phyloP scores from a whole-genome alignment of 2,888 invertebrate species.

The Leptopilina syphax region DNA sequence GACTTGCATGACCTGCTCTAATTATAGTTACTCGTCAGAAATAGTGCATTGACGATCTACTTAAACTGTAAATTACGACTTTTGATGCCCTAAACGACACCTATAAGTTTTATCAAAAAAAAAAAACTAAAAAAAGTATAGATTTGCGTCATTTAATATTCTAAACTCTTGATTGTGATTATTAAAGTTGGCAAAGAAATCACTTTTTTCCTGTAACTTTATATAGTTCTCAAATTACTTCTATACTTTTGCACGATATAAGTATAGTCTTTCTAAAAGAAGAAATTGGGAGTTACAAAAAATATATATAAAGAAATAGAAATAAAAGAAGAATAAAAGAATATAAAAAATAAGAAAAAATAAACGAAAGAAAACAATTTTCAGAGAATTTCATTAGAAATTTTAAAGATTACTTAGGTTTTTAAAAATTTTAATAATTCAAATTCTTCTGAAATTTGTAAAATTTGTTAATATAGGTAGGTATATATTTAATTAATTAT shows the following conservation, averaged over 20 bases:
- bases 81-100: conserved; percentile 47
- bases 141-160: conserved; percentile 42
- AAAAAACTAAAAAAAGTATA: conserved; percentile 26
- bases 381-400: no score
- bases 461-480: no score
- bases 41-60: conserved; percentile 64
- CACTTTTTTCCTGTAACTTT: conserved; percentile 13
- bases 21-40: conserved; percentile 65
- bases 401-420: no score
- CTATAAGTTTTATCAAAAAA: not conserved
- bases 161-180: not conserved
- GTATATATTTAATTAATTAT: no score
- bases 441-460: no score
- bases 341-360: no score
- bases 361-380: not conserved
- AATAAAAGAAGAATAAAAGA: not conserved
- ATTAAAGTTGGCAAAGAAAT: conserved; percentile 31
- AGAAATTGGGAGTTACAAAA: not conserved
- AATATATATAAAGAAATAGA: not conserved
- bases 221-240: not conserved
- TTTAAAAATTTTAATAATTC: no score
- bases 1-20: conserved; percentile 62
- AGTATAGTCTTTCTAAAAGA: not conserved
- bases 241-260: not conserved
- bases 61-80: conserved; percentile 63